A percentile compares a stretch with the other conserved stretches of the same genome.
Conservation (phyloP, 2,888 invertebrate species). For the Andrena marginata region DNA sequence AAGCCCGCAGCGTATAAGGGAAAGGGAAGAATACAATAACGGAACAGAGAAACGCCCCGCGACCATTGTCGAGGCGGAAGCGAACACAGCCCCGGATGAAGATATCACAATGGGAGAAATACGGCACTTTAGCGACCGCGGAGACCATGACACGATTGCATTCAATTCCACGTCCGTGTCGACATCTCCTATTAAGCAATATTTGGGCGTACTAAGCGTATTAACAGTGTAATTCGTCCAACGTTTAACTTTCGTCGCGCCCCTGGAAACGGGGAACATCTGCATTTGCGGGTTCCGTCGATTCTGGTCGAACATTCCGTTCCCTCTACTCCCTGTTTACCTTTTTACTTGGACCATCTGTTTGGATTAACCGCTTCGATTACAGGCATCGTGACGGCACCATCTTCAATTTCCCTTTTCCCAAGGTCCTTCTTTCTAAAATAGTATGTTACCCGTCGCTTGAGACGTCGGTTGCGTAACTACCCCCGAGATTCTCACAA, state of each 20-base stretch:
- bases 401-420: not conserved
- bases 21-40: conserved; percentile 6
- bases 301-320: conserved; percentile 2
- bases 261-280: conserved; percentile 29
- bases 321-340: not conserved
- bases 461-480: too few relatives aligned
- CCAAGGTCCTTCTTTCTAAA: not conserved
- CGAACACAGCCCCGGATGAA: conserved; percentile 39
- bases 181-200: not conserved
- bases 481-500: too few relatives aligned
- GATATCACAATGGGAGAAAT: conserved; percentile 15
- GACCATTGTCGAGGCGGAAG: conserved; percentile 32
- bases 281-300: conserved; percentile 21
- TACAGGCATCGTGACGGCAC: not conserved
- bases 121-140: not conserved
- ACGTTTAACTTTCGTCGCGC: conserved; percentile 50
- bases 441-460: too few relatives aligned
- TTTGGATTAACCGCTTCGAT: conserved; percentile 55
- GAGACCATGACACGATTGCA: conserved; percentile 56
- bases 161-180: conserved; percentile 12
- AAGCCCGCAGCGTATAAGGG: not conserved
- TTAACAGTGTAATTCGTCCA: conserved; percentile 5
- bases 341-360: conserved; percentile 50
- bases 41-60: conserved; percentile 9
- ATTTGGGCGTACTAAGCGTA: not conserved